A percentile compares a stretch with the other conserved stretches of the same genome.
phyloP scores from a whole-genome alignment of 1,140 invertebrate species.

The Eubasilissa regina region DNA sequence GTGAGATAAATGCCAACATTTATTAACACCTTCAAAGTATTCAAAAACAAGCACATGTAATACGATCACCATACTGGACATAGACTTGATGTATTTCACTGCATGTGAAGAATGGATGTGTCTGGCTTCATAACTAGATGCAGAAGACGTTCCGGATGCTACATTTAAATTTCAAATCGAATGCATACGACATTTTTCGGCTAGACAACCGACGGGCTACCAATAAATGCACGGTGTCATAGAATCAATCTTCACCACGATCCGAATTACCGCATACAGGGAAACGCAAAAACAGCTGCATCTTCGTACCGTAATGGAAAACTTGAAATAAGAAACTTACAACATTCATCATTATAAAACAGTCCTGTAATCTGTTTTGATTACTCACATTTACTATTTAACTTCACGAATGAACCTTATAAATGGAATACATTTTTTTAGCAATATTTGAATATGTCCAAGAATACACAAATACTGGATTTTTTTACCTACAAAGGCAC shows the following conservation, averaged over 20 bases:
- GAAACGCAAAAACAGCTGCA: background rate
- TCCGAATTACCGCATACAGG: conserved; percentile 57
- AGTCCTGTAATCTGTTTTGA: too few relatives aligned
- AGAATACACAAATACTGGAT: too few relatives aligned
- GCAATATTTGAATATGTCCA: too few relatives aligned
- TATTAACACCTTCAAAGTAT: too few relatives aligned
- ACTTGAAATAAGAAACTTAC: background rate
- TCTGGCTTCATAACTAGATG: conserved; percentile 55
- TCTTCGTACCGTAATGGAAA: conserved; percentile 37
- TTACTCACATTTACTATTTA: too few relatives aligned
- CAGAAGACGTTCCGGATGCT: conserved; percentile 59
- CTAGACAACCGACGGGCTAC: conserved; percentile 57
- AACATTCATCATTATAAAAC: background rate
- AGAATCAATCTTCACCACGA: conserved; percentile 53
- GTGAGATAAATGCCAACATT: too few relatives aligned
- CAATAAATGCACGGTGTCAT: conserved; percentile 56
- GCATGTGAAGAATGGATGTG: conserved; percentile 54
- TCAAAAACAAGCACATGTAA: too few relatives aligned
- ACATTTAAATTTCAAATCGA: conserved; percentile 59
- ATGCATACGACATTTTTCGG: conserved; percentile 57
- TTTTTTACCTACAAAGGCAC: too few relatives aligned
- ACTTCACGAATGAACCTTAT: too few relatives aligned
- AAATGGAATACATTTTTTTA: too few relatives aligned
- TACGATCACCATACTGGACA: too few relatives aligned
- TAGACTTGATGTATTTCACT: background rate